phyloP scores from a whole-genome alignment of 2,797 vertebrate species.

The Psittacula derbiana region DNA sequence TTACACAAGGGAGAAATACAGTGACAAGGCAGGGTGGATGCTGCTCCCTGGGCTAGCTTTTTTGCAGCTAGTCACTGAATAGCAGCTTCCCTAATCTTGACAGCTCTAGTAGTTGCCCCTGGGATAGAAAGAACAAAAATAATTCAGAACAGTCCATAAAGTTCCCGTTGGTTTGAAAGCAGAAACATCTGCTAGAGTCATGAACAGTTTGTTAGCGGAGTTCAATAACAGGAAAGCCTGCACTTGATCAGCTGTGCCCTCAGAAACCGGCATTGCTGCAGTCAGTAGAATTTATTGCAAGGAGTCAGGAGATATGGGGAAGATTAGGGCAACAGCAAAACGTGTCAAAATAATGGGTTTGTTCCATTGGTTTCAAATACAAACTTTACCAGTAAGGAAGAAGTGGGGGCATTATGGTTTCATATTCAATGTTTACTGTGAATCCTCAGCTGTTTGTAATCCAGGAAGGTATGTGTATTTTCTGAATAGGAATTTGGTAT shows the following conservation, averaged over 20 bases:
- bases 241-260: conserved; percentile 54
- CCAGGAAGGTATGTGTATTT: not conserved
- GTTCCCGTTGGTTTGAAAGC: conserved; percentile 45
- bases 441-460: not conserved
- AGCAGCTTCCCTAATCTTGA: conserved; percentile 9
- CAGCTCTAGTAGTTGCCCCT: conserved; percentile 1
- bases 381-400: not conserved
- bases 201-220: conserved; percentile 19
- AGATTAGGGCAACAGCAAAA: not conserved
- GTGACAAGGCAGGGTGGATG: not conserved
- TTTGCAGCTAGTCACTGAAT: not conserved
- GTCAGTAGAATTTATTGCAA: not conserved
- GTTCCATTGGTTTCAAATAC: not conserved
- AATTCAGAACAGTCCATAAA: conserved; percentile 25
- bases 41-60: not conserved
- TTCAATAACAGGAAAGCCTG: conserved; percentile 15
- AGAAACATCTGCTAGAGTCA: conserved; percentile 54
- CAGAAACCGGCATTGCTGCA: not conserved
- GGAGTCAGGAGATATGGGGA: not conserved
- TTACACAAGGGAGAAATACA: not conserved
- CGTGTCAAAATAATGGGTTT: not conserved
- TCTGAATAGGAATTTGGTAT: rapidly evolving
- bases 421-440: not conserved
- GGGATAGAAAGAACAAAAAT: not conserved
- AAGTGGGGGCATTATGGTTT: not conserved